phyloP scores from a whole-genome alignment of 2,113 vertebrate genomes.

The Xenopus laevis region DNA sequence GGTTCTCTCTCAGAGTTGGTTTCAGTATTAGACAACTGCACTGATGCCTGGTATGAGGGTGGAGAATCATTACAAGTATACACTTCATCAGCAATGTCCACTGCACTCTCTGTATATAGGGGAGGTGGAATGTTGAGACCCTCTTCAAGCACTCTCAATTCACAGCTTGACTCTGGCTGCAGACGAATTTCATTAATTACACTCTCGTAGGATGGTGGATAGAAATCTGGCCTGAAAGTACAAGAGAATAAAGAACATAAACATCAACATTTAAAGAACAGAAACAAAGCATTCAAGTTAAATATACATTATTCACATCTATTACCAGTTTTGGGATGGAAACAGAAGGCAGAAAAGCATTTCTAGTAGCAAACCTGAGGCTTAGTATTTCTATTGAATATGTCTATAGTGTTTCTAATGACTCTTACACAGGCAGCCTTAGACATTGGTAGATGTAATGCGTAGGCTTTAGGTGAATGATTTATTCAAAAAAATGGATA shows the following conservation, averaged over 20 bases:
- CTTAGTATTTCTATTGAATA: no score
- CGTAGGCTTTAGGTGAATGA: no score
- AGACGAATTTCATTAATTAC: constrained; percentile 48
- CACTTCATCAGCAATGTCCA: constrained; percentile 53
- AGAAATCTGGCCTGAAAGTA: constrained; percentile 67
- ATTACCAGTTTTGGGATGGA: no score
- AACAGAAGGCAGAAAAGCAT: no score
- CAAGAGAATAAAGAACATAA: neutral
- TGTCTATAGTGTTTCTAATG: no score
- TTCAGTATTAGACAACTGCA: neutral
- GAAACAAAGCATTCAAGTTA: neutral
- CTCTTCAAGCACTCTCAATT: constrained; percentile 22
- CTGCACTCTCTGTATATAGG: constrained; percentile 58
- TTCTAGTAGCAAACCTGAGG: no score
- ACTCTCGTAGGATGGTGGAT: constrained; percentile 75
- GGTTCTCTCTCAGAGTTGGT: accelerated
- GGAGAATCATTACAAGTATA: constrained; percentile 61
- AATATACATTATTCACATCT: neutral
- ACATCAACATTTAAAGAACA: no score
- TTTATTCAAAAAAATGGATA: no score
- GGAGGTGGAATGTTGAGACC: constrained; percentile 60
- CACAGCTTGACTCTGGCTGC: constrained; percentile 6
- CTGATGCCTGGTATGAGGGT: constrained; percentile 61
- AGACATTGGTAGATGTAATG: no score
- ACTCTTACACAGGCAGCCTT: no score